Evolutionary conservation across 2,797 vertebrate genomes (phyloP), one percentile per base, ranked within the genome.

Genomic region (Periparus ater): DNA sequence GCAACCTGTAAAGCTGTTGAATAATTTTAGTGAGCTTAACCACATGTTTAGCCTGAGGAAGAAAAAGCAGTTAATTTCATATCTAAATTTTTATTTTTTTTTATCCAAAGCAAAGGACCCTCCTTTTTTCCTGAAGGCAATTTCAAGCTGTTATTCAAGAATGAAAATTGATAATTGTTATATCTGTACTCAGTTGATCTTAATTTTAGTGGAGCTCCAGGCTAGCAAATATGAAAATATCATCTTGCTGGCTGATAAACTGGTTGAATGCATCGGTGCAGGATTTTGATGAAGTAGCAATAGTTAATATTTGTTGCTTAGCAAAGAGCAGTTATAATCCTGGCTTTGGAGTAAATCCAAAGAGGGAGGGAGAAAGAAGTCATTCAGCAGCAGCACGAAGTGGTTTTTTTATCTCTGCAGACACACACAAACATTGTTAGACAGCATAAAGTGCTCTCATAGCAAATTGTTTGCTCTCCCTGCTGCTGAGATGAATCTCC

Each of bases 151-250:
- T 97, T 98, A 97, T 97, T 95, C 96, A 96, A 97, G 97, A 98
- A 97, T 97, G 98, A 97, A 97, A 98, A 98, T 85, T 97, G 98
- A 96, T 98, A 97, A 96, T 97, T 96, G 96, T 96, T 98, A 97
- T 96, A 96, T 96, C 91, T 95, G 94, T 96, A 95, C 93, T 95
- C 48, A 76, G 97, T 96, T 94, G 96, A 96, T 97, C 94, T 97
- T 98, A 97, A 92, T 96, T 98, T 97, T 97, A 93, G 94, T 91
- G 96, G 91, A 91, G 96, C 97, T 97, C 66, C 93, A 85, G 98
- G 98, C 98, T 97, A 97, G 91, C 93, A 97, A 97, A 97, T 95
- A 93, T 96, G 96, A 97, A 97, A 97, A 93, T 94, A 92, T 30
- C 63, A 72, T 95, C 94, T 96, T 97, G 95, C 82, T 75, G 95